Evolutionary conservation across 2,888 invertebrate genomes (phyloP).

Genomic region (Scaptomyza reducta): DNA sequence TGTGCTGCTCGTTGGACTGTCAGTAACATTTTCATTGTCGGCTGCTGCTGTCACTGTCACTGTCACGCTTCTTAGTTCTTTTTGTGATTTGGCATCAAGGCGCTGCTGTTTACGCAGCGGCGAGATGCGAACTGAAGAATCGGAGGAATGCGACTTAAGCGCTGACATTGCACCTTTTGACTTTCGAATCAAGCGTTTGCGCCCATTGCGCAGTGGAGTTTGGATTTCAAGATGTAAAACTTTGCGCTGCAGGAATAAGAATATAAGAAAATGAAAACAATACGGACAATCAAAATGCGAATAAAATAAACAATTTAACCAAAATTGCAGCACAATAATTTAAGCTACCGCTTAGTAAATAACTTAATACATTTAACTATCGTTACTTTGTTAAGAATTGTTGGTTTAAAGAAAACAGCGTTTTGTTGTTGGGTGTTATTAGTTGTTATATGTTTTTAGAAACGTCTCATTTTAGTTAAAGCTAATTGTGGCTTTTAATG

Average conservation of each 20-base stretch:
- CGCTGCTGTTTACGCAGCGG: constrained; percentile 74
- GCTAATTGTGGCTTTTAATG: background rate
- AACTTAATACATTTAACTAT: background rate
- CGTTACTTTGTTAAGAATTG: background rate
- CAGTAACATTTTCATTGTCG: constrained; percentile 23
- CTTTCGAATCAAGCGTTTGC: constrained; percentile 66
- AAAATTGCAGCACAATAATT: background rate
- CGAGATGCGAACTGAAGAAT: constrained; percentile 39
- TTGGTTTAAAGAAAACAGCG: constrained; percentile 55
- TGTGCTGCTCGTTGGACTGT: constrained; percentile 67
- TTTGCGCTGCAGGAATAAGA: constrained; percentile 40
- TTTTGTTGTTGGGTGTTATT: constrained; percentile 32
- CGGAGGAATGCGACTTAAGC: constrained; percentile 29
- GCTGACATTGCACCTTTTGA: constrained; percentile 34
- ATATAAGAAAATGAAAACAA: constrained; percentile 20
- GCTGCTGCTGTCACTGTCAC: background rate
- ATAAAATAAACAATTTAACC: constrained; percentile 4
- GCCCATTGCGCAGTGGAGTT: constrained; percentile 77
- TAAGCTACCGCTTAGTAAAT: background rate
- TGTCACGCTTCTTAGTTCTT: constrained; percentile 1
- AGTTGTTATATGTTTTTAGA: constrained; percentile 30
- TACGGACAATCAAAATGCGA: constrained; percentile 1
- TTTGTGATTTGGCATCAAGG: constrained; percentile 34
- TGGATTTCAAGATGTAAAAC: constrained; percentile 52
- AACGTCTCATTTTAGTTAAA: constrained; percentile 27